Base-by-base conservation (phyloP, 2,797 vertebrate species). In the Gastrophryne carolinensis region DNA sequence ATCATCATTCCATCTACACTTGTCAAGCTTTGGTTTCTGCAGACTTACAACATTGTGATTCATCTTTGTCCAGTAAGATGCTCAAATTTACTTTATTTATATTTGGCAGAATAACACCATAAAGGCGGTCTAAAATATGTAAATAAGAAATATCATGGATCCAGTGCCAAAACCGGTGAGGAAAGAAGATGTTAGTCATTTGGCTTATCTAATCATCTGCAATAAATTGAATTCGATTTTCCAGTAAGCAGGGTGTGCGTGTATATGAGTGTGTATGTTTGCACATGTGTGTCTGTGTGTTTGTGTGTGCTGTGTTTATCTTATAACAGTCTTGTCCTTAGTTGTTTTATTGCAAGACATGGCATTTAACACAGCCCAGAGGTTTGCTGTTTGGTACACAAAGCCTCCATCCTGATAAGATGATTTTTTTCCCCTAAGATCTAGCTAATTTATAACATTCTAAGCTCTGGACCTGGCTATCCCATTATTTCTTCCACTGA, bases 291-390 rank as follows among this genome's bases (percentile, higher is more conserved):
- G 3, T 26, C 5, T 24, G 24, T 41, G 3, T 29, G 37, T 10
- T 23, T 27, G 79, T 81, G 79, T 80, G 80, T 85, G 85, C 81
- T 85, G 82, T 84, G 86, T 87, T 88, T 87, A 87, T 72, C 66
- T 83, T 84, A 83, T 78, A 80, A 79, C 80, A 83, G 87, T 87
- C 82, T 83, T 89, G 86, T 81, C 54, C 34, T 68, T n/a, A 27
- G 50, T 60, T 72, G 68, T 91, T 88, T 89, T 89, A 89, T 89
- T 89, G 89, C 88, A 82, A 86, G 89, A 89, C 87, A 82, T 89
- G 90, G 91, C 90, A 88, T 83, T 86, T 89, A 90, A 92, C 88
- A 90, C 77, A 90, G 89, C 73, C 88, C 90, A 92, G 90, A 89
- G 76, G 34, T 75, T 85, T 85, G 70, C 60, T 82, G 79, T 88